Evolutionary conservation across 2,797 vertebrate species (phyloP).

Genomic region (Oryzias dopingdopingensis): DNA sequence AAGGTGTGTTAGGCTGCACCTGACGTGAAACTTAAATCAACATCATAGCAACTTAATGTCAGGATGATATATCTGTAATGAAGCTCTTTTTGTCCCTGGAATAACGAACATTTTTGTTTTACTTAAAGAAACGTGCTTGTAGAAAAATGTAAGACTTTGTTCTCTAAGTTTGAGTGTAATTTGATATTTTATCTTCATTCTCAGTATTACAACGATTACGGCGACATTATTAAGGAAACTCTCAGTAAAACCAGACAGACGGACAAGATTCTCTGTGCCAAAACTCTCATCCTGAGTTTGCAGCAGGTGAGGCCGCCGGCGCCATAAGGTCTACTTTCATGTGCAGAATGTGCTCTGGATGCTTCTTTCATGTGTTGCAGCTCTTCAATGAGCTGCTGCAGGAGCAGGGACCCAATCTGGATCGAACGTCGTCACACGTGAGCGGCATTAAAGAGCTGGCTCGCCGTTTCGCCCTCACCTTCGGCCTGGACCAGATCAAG

Average conservation of each 20-base stretch:
- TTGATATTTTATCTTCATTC: background rate
- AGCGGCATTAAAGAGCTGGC: slow-evolving; percentile 98
- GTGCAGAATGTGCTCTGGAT: background rate
- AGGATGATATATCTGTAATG: no score
- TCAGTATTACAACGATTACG: slow-evolving; percentile 99
- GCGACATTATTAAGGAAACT: slow-evolving; percentile 99
- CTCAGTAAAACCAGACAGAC: slow-evolving; percentile 98
- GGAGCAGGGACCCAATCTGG: slow-evolving; percentile 96
- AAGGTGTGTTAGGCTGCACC: slow-evolving; percentile 79
- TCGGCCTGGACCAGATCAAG: slow-evolving; percentile 98
- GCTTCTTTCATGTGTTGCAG: slow-evolving; percentile 64
- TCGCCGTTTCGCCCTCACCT: slow-evolving; percentile 96
- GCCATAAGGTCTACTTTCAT: background rate
- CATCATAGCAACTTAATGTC: background rate
- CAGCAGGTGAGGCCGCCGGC: slow-evolving; percentile 86
- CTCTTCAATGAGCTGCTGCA: slow-evolving; percentile 97
- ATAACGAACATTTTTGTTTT: no score
- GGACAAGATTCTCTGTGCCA: slow-evolving; percentile 98
- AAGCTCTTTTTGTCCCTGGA: no score
- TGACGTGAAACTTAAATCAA: background rate
- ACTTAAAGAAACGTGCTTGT: background rate
- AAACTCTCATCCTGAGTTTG: slow-evolving; percentile 98
- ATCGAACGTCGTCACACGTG: slow-evolving; percentile 95
- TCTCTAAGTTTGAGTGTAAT: background rate
- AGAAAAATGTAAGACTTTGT: background rate